A percentile compares a stretch with the other conserved stretches of the same genome.
These are phyloP conservation scores for Hemiprocne comata DNA, from an alignment of 2,113 vertebrate genomes.

Conservation along the genomic window DNA sequence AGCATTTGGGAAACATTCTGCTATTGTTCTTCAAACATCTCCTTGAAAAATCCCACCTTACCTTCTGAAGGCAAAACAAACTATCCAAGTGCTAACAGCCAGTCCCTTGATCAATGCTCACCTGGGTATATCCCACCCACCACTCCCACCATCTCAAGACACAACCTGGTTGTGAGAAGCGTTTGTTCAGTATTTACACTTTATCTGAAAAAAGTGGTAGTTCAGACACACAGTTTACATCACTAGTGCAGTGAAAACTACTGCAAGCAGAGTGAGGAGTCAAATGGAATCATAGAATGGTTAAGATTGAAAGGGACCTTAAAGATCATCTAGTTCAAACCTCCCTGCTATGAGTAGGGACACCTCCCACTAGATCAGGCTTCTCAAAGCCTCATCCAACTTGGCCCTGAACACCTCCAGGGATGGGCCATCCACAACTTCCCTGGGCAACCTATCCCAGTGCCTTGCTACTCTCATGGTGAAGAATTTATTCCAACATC, in stretches of 20 bases:
- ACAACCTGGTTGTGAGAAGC: neutral
- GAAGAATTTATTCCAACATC: no score
- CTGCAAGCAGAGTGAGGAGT: neutral
- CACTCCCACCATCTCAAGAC: neutral
- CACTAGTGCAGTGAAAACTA: neutral
- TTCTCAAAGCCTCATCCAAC: no score
- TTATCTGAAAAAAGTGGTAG: neutral
- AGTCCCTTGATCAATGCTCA: neutral
- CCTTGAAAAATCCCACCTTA: neutral
- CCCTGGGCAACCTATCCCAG: no score
- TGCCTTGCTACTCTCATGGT: no score
- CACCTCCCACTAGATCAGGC: no score
- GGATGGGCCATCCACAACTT: no score
- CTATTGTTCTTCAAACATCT: neutral
- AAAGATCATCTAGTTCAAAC: no score
- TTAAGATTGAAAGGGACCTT: no score
- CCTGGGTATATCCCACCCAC: neutral
- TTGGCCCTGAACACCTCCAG: no score
- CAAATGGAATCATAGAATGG: no score
- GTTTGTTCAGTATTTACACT: neutral
- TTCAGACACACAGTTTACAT: neutral
- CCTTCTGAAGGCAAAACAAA: neutral
- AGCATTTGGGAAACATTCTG: neutral
- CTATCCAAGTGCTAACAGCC: rapidly evolving
- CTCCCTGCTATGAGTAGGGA: no score